Conservation (phyloP, 2,888 invertebrate species). For the Octodonta nipae region DNA sequence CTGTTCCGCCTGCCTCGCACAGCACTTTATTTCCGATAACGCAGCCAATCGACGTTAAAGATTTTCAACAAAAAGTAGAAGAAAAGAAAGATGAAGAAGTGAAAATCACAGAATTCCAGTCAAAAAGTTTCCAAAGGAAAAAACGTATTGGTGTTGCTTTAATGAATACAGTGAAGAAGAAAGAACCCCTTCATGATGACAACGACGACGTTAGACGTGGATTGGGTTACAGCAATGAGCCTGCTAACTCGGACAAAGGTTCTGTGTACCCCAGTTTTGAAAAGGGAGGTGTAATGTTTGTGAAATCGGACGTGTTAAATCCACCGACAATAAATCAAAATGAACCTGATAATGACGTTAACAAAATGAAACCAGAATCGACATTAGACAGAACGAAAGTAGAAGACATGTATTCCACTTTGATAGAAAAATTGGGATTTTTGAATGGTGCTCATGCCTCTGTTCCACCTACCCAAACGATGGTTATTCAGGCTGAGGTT, state of each 20-base stretch:
- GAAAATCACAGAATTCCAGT: constrained; percentile 22
- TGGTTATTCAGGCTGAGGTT: constrained; percentile 50
- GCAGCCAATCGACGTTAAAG: constrained; percentile 30
- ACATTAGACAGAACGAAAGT: constrained; percentile 19
- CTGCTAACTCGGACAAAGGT: not conserved
- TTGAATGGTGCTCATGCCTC: constrained; percentile 42
- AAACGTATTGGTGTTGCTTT: constrained; percentile 41
- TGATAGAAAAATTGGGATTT: constrained; percentile 45
- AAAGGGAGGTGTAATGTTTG: constrained; percentile 32
- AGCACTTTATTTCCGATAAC: constrained; percentile 39
- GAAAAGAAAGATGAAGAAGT: constrained; percentile 8
- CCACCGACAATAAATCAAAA: constrained; percentile 11
- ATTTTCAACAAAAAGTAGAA: constrained; percentile 19
- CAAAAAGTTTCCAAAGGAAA: constrained; percentile 43
- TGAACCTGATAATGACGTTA: constrained; percentile 9
- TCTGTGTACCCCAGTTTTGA: constrained; percentile 26
- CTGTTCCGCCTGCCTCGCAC: constrained; percentile 18
- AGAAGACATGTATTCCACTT: constrained; percentile 34
- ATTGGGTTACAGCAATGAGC: constrained; percentile 18
- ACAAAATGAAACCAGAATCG: constrained; percentile 11
- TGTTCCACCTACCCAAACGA: constrained; percentile 44
- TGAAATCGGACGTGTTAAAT: constrained; percentile 22
- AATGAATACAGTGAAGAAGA: constrained; percentile 24
- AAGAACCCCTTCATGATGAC: constrained; percentile 12
- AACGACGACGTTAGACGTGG: constrained; percentile 18